phyloP scores from a whole-genome alignment of 2,888 invertebrate species.

The Graphium colonna region DNA sequence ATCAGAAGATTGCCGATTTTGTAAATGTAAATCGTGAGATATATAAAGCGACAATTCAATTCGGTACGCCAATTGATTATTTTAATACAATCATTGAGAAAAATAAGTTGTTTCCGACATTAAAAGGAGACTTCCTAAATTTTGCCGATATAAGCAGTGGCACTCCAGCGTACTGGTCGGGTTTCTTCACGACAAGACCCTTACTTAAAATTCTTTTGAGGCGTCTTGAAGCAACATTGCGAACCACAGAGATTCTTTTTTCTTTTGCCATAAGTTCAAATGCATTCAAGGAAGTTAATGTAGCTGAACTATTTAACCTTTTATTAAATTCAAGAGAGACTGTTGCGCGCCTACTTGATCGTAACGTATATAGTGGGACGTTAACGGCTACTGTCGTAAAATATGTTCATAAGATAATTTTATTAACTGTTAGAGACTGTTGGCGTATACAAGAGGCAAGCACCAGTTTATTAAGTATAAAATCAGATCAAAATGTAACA shows the following conservation, averaged over 20 bases:
- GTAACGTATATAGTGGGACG: slow-evolving; percentile 98
- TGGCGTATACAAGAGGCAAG: slow-evolving; percentile 64
- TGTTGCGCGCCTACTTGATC: slow-evolving; percentile 95
- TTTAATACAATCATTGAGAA: slow-evolving; percentile 85
- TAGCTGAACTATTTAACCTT: slow-evolving; percentile 70
- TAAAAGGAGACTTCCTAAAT: slow-evolving; percentile 96
- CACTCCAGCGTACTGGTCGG: slow-evolving; percentile 96
- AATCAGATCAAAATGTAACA: slow-evolving; percentile 85
- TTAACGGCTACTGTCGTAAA: slow-evolving; percentile 91
- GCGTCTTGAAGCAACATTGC: slow-evolving; percentile 88
- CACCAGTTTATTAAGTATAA: slow-evolving; percentile 82
- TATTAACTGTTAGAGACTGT: slow-evolving; percentile 54
- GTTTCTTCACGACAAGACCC: slow-evolving; percentile 94
- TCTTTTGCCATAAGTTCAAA: slow-evolving; percentile 87
- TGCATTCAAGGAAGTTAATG: slow-evolving; percentile 72
- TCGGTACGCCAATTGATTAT: slow-evolving; percentile 95
- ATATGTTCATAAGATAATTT: slow-evolving; percentile 85
- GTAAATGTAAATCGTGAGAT: slow-evolving; percentile 88
- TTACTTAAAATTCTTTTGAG: slow-evolving; percentile 90
- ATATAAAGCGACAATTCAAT: slow-evolving; percentile 86
- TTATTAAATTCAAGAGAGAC: slow-evolving; percentile 83
- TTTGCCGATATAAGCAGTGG: slow-evolving; percentile 94
- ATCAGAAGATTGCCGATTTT: slow-evolving; percentile 91
- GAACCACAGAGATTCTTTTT: slow-evolving; percentile 91
- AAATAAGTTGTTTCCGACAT: slow-evolving; percentile 80